Evolutionary conservation across 2,797 vertebrate genomes (phyloP), one percentile per base, ranked within the genome.

Genomic region (Mionectes olivaceus): DNA sequence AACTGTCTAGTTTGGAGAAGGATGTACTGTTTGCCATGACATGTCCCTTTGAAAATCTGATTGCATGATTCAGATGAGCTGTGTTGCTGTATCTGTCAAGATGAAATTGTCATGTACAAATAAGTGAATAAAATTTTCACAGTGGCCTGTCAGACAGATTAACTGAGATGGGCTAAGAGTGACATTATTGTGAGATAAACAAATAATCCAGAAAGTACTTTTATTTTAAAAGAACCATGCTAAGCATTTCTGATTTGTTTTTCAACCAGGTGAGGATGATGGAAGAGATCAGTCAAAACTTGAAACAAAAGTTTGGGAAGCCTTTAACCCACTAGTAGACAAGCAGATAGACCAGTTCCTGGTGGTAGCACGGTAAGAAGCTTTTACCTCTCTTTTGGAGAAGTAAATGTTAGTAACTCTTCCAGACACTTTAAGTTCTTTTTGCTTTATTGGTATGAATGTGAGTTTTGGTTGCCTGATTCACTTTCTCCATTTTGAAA

Each of bases 331-430:
- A 0, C 98, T 99, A 90, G 98, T 98, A 19, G 99, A 99, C 98
- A 99, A 99, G 96, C 99, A 99, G 98, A 99, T 99, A 22, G 99
- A 99, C 97, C 99, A 99, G 97, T 99, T 99, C 96, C 98, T 99
- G 83, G 99, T 99, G 43, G 99, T 99, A 75, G 99, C 99, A 97
- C 98, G 99, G 99, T 99, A 98, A 98, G 99, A 89, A 50, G 46
- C 12, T 67, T 91, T 84, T 57, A 41, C 41, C 24, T 84, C 25
- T 95, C 6, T 11, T 79, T 76, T 35, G 23, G 50, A 28, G 53
- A 83, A 67, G 16, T 57, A 52, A 47, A 68, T 25, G 28, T 75
- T 61, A 50, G 15, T 82, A 76, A 49, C 10, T 35, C 28, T 68
- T 91, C 53, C 19, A 17, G 73, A 41, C 30, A 55, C 21, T 57